Evolutionary conservation across 2,888 invertebrate species (phyloP).

Genomic region (Patella pellucida): DNA sequence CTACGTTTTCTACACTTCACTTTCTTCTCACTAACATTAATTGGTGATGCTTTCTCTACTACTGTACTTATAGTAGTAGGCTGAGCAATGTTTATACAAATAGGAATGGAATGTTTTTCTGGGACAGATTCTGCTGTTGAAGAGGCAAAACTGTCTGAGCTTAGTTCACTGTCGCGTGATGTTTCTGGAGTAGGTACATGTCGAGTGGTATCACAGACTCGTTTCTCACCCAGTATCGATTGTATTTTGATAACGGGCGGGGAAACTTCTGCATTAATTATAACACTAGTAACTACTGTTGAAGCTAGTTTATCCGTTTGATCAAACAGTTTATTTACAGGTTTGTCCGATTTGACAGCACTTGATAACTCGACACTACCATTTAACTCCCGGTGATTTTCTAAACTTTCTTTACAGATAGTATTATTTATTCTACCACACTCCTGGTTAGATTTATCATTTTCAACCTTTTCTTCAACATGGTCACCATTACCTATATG

Average conservation of each 20-base stretch:
- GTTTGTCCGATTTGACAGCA: conserved; percentile 11
- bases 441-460: conserved; percentile 2
- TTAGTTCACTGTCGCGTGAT: conserved; percentile 54
- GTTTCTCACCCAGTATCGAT: conserved; percentile 9
- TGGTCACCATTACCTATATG: conserved; percentile 39
- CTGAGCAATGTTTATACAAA: conserved; percentile 25
- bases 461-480: conserved; percentile 17
- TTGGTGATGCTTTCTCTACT: neutral
- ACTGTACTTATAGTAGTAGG: conserved; percentile 1
- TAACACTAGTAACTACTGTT: neutral
- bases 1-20: conserved; percentile 11
- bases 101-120: conserved; percentile 53
- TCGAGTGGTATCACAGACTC: conserved; percentile 41
- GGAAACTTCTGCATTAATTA: neutral
- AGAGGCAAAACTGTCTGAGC: conserved; percentile 58
- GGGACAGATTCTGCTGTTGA: conserved; percentile 45
- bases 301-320: conserved; percentile 18
- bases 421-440: neutral
- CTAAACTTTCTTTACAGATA: neutral
- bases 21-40: conserved; percentile 20
- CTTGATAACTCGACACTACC: conserved; percentile 22
- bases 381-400: neutral
- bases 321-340: conserved; percentile 13
- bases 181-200: conserved; percentile 53
- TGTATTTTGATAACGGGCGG: conserved; percentile 1